phyloP scores from a whole-genome alignment of 2,113 vertebrate genomes.

The Polypterus bichir region DNA sequence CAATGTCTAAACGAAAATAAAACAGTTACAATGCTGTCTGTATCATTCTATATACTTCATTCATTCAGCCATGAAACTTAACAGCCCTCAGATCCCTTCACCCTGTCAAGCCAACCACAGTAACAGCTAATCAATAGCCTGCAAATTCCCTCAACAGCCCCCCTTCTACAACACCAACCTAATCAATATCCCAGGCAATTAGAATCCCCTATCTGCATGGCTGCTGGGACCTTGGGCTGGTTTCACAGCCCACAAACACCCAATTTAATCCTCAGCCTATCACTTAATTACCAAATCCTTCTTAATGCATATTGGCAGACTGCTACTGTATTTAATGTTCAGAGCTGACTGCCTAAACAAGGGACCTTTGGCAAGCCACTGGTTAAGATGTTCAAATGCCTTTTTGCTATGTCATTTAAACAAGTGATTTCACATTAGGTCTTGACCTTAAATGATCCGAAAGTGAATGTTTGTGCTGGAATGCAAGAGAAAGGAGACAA shows the following conservation, averaged over 20 bases:
- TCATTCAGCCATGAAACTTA: constrained; percentile 25
- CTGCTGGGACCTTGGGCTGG: constrained; percentile 50
- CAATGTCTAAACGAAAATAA: too few relatives aligned
- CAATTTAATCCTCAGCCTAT: constrained; percentile 67
- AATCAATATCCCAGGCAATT: constrained; percentile 70
- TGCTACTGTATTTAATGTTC: constrained; percentile 32
- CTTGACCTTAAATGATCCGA: constrained; percentile 33
- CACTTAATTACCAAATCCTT: constrained; percentile 69
- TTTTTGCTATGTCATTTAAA: constrained; percentile 44
- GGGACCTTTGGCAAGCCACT: constrained; percentile 52
- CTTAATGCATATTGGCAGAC: constrained; percentile 67
- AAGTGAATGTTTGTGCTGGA: neutral
- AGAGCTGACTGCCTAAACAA: constrained; percentile 44
- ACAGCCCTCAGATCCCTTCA: constrained; percentile 35
- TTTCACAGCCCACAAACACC: constrained; percentile 57
- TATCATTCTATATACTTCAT: too few relatives aligned
- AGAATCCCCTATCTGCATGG: constrained; percentile 69
- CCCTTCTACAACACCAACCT: constrained; percentile 24
- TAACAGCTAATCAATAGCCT: constrained; percentile 64
- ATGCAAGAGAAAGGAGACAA: too few relatives aligned
- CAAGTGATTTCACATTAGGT: constrained; percentile 44
- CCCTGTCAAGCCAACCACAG: constrained; percentile 47
- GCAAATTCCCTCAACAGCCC: constrained; percentile 46
- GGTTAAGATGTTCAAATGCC: constrained; percentile 37
- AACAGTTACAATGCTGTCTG: too few relatives aligned